These are phyloP conservation scores for Pampusana beccarii DNA, from an alignment of 2,113 vertebrate genomes.

Conservation along the genomic window DNA sequence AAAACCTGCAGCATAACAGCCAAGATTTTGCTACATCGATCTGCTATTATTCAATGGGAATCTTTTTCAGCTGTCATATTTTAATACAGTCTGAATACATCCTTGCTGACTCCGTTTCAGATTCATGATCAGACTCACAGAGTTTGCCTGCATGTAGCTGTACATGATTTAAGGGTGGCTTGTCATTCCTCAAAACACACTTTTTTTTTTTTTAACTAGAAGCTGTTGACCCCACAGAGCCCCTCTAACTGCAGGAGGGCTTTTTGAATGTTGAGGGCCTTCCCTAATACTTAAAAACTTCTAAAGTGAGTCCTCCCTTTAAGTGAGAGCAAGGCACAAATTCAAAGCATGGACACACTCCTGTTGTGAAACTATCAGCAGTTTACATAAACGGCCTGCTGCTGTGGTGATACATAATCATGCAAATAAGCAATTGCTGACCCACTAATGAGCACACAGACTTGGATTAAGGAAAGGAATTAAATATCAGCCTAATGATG, in stretches of 20 bases:
- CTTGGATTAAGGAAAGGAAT: not conserved
- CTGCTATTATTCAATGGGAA: not conserved
- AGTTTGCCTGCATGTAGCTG: not conserved
- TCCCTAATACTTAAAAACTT: not conserved
- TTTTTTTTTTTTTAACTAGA: not conserved
- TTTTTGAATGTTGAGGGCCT: not conserved
- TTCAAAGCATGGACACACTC: not conserved
- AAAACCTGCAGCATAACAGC: not conserved
- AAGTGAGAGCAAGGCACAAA: not conserved
- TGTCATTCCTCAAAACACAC: not conserved
- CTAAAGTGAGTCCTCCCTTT: not conserved
- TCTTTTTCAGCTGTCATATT: not conserved
- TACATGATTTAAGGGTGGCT: not conserved
- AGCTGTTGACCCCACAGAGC: not conserved
- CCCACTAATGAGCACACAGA: not conserved
- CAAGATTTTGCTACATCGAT: not conserved
- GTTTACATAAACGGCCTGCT: not conserved
- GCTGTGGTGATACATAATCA: not conserved
- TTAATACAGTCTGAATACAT: not conserved
- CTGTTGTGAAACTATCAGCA: not conserved
- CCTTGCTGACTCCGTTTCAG: not conserved
- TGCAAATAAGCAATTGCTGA: conserved; percentile 28
- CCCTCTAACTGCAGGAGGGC: not conserved
- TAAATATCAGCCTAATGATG: not conserved
- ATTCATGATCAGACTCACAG: accelerated